Base-by-base conservation (phyloP, 2,888 invertebrate species). In the Heliconius cydno region DNA sequence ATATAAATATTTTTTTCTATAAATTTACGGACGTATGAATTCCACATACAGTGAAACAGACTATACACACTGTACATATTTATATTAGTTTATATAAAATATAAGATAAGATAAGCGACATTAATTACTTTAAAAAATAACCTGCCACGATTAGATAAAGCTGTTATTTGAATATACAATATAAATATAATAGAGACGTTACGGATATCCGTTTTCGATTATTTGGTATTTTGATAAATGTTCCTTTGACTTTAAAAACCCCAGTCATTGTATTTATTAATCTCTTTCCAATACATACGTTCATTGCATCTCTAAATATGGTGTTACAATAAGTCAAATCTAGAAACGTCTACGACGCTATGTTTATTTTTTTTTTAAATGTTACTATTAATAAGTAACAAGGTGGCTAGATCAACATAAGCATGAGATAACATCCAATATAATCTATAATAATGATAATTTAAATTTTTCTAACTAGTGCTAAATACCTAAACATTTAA, bases 21-120 rank as follows among this genome's bases (percentile, higher is more conserved):
- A 38, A 76, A 79, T 73, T 71, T 67, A 79, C 72, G 81, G 79
- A 78, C 80, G 77, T 78, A 66, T 73, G 67, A 78, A 80, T 68
- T 12, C 25, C 25, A 76, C 52, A 52, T 9, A 46, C 25, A 71
- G 52, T 67, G 34, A 46, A 67, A 76, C 34, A 60, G n/a, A 76
- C 38, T 38, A 28, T 66, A 79, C 38, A 76, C 30, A 72, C 65
- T 76, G 71, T 76, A 79, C 72, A 72, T 76, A 79, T 76, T 79
- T 72, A 79, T 63, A 38, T 52, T 73, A 38, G 30, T 57, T 19
- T 30, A 57, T 30, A 13, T 52, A 30, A 25, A 41, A 75, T 41
- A 65, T 41, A 75, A 75, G 19, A 74, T 25, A 63, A 63, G 19
- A 65, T 10, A 63, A 30, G 28, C 65, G 19, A 75, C 25, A 68